Evolutionary conservation across 2,888 invertebrate species (phyloP).

Genomic region (Apodemia mormo): DNA sequence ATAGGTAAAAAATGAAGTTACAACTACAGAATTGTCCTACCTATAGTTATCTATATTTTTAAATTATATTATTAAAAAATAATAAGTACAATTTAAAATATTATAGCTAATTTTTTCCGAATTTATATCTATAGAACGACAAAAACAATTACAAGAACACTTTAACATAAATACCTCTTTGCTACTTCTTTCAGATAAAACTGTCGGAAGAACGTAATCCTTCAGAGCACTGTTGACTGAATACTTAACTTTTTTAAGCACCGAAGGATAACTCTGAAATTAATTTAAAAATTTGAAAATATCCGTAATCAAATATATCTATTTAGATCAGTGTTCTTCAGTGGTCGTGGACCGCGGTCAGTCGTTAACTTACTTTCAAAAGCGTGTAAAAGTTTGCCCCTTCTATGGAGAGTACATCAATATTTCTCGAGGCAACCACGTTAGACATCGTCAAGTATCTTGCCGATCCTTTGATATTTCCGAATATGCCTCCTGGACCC

Average conservation of each 20-base stretch:
- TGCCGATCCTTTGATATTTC: constrained; percentile 68
- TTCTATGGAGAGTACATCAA: constrained; percentile 69
- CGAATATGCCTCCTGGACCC: constrained; percentile 77
- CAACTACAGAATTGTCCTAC: no score
- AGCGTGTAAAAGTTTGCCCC: constrained; percentile 72
- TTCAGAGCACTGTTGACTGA: constrained; percentile 63
- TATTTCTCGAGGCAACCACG: constrained; percentile 71
- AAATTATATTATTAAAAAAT: no score
- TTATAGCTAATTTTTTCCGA: no score
- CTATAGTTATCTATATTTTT: no score
- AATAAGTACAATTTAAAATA: no score
- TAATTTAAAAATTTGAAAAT: background rate
- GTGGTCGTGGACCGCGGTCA: no score
- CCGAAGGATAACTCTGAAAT: constrained; percentile 73
- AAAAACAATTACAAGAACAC: background rate
- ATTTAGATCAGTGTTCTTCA: no score
- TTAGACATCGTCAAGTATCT: constrained; percentile 70
- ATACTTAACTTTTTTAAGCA: constrained; percentile 64
- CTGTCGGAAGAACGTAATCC: constrained; percentile 72
- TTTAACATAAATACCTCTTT: constrained; percentile 46
- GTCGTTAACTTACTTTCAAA: constrained; percentile 56
- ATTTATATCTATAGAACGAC: no score
- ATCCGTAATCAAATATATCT: no score
- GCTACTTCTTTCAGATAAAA: constrained; percentile 52
- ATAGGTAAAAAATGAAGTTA: no score